Evolutionary conservation across 2,888 invertebrate species (phyloP).

Genomic region (Tethea ocularis): DNA sequence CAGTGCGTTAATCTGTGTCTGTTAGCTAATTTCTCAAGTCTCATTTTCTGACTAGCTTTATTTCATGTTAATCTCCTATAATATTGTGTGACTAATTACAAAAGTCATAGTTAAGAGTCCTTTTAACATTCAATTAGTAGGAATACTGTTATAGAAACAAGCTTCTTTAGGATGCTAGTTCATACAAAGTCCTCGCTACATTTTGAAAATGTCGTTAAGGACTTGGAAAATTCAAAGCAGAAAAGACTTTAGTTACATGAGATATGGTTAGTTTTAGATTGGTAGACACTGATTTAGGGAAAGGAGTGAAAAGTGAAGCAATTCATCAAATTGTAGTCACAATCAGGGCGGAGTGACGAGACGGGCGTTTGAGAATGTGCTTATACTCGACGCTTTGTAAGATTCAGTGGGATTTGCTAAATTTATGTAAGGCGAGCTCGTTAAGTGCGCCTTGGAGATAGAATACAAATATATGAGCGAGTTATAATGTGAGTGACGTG

Average conservation of each 20-base stretch:
- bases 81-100: constrained; percentile 15
- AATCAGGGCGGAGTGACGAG: constrained; percentile 65
- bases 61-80: constrained; percentile 12
- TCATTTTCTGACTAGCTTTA: neutral
- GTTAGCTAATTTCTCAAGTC: too few species aligned
- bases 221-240: constrained; percentile 16
- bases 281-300: constrained; percentile 16
- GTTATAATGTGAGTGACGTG: constrained; percentile 20
- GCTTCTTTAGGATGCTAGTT: constrained; percentile 45
- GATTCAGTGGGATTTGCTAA: constrained; percentile 56
- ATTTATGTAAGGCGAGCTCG: constrained; percentile 59
- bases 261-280: constrained; percentile 14
- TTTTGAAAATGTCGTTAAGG: constrained; percentile 9
- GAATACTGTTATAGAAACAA: constrained; percentile 38
- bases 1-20: too few species aligned
- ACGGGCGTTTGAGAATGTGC: constrained; percentile 51
- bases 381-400: constrained; percentile 46
- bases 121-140: constrained; percentile 52
- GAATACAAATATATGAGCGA: constrained; percentile 45
- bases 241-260: constrained; percentile 13
- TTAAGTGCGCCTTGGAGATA: constrained; percentile 46
- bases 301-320: constrained; percentile 57
- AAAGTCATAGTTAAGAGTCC: constrained; percentile 29
- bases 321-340: constrained; percentile 73
- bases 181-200: constrained; percentile 24